Evolutionary conservation across 1,140 invertebrate species (phyloP).

Genomic region (Ostrea edulis): DNA sequence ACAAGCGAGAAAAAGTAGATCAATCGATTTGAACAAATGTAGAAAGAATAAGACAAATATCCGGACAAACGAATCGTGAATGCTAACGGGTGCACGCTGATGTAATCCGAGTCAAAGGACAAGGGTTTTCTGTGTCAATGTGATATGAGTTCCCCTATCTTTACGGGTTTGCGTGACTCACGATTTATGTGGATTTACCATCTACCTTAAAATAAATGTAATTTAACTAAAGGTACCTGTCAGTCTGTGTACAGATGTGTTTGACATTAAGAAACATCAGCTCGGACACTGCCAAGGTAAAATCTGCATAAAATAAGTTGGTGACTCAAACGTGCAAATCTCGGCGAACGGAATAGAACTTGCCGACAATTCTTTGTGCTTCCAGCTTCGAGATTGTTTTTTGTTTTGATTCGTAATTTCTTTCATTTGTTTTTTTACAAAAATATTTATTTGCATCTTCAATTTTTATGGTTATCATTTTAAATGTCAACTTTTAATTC

Average conservation of each 20-base stretch:
- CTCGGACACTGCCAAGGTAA: not conserved
- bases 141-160: conserved; percentile 9
- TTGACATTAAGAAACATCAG: not conserved
- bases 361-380: not conserved
- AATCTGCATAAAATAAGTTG: not conserved
- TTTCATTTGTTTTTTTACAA: not conserved
- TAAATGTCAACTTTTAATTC: not conserved
- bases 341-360: not conserved
- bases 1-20: conserved; percentile 13
- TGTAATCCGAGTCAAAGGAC: conserved; percentile 14
- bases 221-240: conserved; percentile 17
- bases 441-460: too few relatives aligned
- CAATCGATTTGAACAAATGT: conserved; percentile 16
- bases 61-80: not conserved
- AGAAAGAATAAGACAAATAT: conserved; percentile 31
- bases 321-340: not conserved
- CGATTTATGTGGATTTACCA: conserved; percentile 14
- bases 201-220: conserved; percentile 27
- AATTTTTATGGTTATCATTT: not conserved
- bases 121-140: conserved; percentile 18
- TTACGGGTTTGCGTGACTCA: not conserved
- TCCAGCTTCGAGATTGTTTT: not conserved
- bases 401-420: not conserved
- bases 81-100: conserved; percentile 14
- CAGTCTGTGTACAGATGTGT: conserved; percentile 9